These are phyloP conservation scores for Scaptomyza graminum DNA, from an alignment of 1,140 invertebrate species.

Conservation along the genomic window DNA sequence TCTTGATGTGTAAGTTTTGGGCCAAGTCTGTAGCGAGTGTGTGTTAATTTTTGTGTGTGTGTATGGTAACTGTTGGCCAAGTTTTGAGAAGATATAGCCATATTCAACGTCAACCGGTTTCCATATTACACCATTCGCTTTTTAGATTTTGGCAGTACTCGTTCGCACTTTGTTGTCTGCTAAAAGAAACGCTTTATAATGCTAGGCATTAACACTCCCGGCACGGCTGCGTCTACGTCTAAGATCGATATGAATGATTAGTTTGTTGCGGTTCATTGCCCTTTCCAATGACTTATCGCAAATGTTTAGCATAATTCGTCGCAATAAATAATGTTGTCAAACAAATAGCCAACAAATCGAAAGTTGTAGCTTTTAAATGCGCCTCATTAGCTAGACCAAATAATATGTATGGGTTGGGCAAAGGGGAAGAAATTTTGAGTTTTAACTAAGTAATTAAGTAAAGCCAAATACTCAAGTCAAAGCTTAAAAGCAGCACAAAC, in stretches of 20 bases:
- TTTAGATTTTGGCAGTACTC: conserved; percentile 58
- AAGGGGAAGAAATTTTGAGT: background rate
- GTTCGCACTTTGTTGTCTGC: conserved; percentile 16
- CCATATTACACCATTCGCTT: conserved; percentile 56
- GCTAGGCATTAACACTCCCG: conserved; percentile 18
- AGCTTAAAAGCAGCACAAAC: too few species aligned
- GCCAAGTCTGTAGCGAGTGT: conserved; percentile 36
- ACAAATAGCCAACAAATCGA: conserved; percentile 38
- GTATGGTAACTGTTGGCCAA: conserved; percentile 52
- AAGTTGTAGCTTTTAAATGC: conserved; percentile 18
- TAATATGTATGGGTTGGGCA: background rate
- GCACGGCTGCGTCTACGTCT: background rate
- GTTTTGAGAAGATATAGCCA: conserved; percentile 46
- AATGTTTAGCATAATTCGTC: conserved; percentile 69
- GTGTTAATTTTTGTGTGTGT: conserved; percentile 8
- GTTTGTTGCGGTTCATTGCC: conserved; percentile 73
- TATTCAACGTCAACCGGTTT: conserved; percentile 63
- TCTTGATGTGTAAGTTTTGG: conserved; percentile 64
- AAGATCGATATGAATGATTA: conserved; percentile 66
- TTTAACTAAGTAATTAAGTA: too few species aligned
- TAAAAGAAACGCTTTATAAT: conserved; percentile 4
- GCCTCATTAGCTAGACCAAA: conserved; percentile 19
- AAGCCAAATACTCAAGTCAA: too few species aligned
- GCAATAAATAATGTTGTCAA: conserved; percentile 55
- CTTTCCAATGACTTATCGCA: conserved; percentile 64